These are phyloP conservation scores for Oryzias melastigma DNA, from an alignment of 2,113 vertebrate genomes.

Conservation along the genomic window DNA sequence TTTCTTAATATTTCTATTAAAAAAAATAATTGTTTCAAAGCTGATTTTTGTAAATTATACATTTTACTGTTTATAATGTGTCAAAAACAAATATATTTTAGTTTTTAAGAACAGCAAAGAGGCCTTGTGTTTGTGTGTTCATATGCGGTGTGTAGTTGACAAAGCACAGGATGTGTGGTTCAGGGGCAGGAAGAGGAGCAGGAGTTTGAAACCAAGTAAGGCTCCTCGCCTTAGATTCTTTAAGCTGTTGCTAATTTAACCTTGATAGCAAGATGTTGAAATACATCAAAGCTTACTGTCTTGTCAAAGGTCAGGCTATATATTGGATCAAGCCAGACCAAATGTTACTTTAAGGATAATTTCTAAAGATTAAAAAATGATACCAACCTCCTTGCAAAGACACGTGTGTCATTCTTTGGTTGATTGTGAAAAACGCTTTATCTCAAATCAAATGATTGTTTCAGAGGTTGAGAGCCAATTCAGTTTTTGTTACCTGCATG, in stretches of 20 bases:
- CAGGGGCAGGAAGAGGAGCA: slow-evolving; percentile 69
- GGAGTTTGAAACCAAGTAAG: slow-evolving; percentile 40
- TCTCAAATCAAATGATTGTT: too few relatives aligned
- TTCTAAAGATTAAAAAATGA: too few relatives aligned
- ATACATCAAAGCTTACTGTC: slow-evolving; percentile 1
- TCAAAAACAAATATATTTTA: not conserved
- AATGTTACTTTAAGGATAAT: too few relatives aligned
- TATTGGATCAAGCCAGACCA: too few relatives aligned
- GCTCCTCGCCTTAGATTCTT: slow-evolving; percentile 29
- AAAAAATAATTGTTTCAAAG: too few relatives aligned
- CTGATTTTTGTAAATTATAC: not conserved
- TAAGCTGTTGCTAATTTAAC: slow-evolving; percentile 17
- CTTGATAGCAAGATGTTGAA: slow-evolving; percentile 1
- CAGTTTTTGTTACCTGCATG: too few relatives aligned
- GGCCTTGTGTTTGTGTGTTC: slow-evolving; percentile 26
- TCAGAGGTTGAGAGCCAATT: too few relatives aligned
- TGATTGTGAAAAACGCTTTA: too few relatives aligned
- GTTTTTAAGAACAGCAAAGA: slow-evolving; percentile 22
- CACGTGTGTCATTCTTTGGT: too few relatives aligned
- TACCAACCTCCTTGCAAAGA: too few relatives aligned
- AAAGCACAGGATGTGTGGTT: slow-evolving; percentile 73
- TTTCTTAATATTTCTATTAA: too few relatives aligned
- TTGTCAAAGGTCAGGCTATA: too few relatives aligned
- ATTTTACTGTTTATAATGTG: not conserved
- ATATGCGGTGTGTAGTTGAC: slow-evolving; percentile 59